Evolutionary conservation across 1,140 invertebrate genomes (phyloP), one percentile per base, ranked within the genome.

Genomic region (Leptopilina clavipes): DNA sequence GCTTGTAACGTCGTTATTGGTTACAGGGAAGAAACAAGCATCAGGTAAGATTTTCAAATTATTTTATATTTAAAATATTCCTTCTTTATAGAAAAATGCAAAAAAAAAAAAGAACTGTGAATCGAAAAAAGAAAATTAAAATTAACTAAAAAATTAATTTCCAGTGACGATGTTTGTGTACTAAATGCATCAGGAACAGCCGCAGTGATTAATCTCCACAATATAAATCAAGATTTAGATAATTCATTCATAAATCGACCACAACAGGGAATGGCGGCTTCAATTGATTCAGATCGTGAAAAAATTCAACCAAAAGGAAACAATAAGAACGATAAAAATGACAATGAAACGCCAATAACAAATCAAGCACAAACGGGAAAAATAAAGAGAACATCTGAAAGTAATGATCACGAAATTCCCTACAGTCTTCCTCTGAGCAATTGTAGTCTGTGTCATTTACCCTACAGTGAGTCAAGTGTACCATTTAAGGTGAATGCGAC

Each of bases 1-100:
- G 95, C 94, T 11, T 99, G 98, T 83, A 97, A 98, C 88, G 96
- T 97, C n/a, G 96, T 99, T 44, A 91, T 99, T 48, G 97, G 96
- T 1, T 99, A 99, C 88, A 92, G 92, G 72, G 98, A 99, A 91
- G 92, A 94, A 52, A 97, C 97, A 0, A 95, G 95, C 77, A 98
- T 98, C 83, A 96, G 95, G 96, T 97, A 91, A 87, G 65, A 54
- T 44, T 37, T 14, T 6, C 25, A 25, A 74, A 76, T 19, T 56
- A 72, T 65, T 25, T n/a, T n/a, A n/a, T n/a, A n/a, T n/a, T n/a
- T n/a, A n/a, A 31, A 31, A 31, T 31, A 31, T 31, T 31, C 25
- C n/a, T n/a, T n/a, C n/a, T n/a, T n/a, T n/a, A n/a, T n/a, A n/a
- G n/a, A n/a, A n/a, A n/a, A n/a, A n/a, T n/a, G n/a, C n/a, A n/a